Conservation (phyloP, 2,888 invertebrate genomes). For the Sipha maydis region DNA sequence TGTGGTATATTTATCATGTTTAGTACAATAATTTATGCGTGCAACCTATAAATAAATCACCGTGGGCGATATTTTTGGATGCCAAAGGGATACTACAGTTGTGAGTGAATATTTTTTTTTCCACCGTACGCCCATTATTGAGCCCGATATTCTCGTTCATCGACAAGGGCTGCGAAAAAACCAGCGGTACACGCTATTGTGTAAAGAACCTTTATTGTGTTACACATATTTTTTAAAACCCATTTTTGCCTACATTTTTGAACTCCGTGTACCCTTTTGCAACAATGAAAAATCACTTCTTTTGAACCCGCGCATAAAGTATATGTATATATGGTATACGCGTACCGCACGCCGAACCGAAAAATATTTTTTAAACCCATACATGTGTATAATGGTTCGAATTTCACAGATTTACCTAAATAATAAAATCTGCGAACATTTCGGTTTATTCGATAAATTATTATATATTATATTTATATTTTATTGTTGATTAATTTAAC, state of each 20-base stretch:
- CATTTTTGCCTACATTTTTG: slow-evolving; percentile 20
- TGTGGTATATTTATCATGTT: not conserved
- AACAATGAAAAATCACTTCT: slow-evolving; percentile 37
- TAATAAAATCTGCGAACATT: not conserved
- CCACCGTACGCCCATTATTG: not conserved
- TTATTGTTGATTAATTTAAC: too few relatives aligned
- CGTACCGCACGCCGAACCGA: not conserved
- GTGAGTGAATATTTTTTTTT: slow-evolving; percentile 2
- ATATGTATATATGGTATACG: too few relatives aligned
- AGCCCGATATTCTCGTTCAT: not conserved
- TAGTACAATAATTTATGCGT: slow-evolving; percentile 1
- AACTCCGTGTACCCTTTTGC: slow-evolving; percentile 25
- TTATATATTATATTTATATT: too few relatives aligned
- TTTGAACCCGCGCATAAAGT: not conserved
- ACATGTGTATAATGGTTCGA: too few relatives aligned
- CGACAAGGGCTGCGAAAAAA: not conserved
- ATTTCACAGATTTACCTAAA: not conserved
- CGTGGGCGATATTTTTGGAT: slow-evolving; percentile 33
- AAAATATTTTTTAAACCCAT: not conserved
- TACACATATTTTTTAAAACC: slow-evolving; percentile 25
- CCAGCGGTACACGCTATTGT: slow-evolving; percentile 22
- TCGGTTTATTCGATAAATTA: not conserved
- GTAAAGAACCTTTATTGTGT: slow-evolving; percentile 19
- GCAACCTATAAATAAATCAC: not conserved
- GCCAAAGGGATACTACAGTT: not conserved